Base-by-base conservation (phyloP, 2,888 invertebrate species). In the Biston betularia region DNA sequence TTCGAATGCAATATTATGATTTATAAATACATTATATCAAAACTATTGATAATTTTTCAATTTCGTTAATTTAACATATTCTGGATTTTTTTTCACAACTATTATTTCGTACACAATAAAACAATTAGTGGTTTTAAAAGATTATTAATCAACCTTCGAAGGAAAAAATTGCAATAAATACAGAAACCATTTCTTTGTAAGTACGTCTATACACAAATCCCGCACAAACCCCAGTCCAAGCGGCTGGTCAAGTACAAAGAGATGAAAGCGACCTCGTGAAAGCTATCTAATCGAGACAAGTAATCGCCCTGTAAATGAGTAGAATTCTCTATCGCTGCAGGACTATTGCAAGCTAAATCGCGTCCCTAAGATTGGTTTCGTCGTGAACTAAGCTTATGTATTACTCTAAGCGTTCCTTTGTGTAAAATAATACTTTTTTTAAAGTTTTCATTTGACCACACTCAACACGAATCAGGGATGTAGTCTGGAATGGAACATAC, bases 241-340 rank as follows among this genome's bases (percentile, higher is more conserved):
- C 56, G 52, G 33, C 50, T 42, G 69, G 66, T 65, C 67, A 67
- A 65, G 60, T 53, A 69, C 63, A 72, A 69, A 48, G 69, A 66
- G 69, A 67, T 69, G 67, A 69, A 67, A 65, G 63, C 48, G 55
- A 65, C 67, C 69, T 63, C 68, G 63, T 65, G 67, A 69, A 61
- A 60, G 71, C 70, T 61, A 68, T 71, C 63, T 73, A 72, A 71
- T 75, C 68, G 64, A 66, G 70, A 64, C 53, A 56, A 70, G 70
- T 63, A 71, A 74, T 67, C 63, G 65, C 46, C 46, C 61, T 60
- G 44, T 64, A 70, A 74, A 71, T 71, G 69, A 63, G 71, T 68
- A 71, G 70, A 63, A 63, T 63, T 58, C 57, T 15, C 58, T 63
- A 58, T 54, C 35, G 46, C 49, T 59, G 52, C 38, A 65, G 12